Conservation (phyloP, 2,888 invertebrate genomes). For the Tribolium freemani region DNA sequence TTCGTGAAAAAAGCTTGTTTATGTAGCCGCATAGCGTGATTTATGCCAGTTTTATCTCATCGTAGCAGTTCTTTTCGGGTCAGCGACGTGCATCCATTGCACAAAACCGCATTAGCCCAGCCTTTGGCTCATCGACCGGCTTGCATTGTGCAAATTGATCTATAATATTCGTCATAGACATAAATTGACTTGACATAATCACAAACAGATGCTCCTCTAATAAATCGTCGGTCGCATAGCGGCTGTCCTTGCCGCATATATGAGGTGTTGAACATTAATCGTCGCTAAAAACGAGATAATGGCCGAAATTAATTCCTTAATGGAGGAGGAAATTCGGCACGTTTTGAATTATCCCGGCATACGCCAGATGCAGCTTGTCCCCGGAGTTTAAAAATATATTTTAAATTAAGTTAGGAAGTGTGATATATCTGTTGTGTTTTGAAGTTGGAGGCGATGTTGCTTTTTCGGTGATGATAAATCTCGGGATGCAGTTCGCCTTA, state of each 20-base stretch:
- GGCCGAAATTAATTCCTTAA: slow-evolving; percentile 35
- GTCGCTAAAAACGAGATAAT: slow-evolving; percentile 29
- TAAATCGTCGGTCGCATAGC: slow-evolving; percentile 35
- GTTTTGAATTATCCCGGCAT: slow-evolving; percentile 2
- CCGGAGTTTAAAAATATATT: slow-evolving; percentile 33
- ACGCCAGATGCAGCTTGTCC: slow-evolving; percentile 7
- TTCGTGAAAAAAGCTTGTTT: neutral
- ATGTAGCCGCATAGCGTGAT: neutral
- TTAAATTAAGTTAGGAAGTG: slow-evolving; percentile 42
- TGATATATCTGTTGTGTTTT: slow-evolving; percentile 43
- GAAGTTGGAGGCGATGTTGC: slow-evolving; percentile 42
- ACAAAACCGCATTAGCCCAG: slow-evolving; percentile 19
- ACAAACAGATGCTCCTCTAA: slow-evolving; percentile 42
- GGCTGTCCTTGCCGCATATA: slow-evolving; percentile 27
- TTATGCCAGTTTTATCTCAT: slow-evolving; percentile 20
- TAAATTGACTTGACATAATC: slow-evolving; percentile 45
- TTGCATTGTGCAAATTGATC: slow-evolving; percentile 39
- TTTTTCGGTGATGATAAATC: slow-evolving; percentile 36
- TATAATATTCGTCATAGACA: slow-evolving; percentile 42
- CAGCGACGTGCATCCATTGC: slow-evolving; percentile 5
- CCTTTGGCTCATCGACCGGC: slow-evolving; percentile 1
- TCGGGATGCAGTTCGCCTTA: slow-evolving; percentile 31
- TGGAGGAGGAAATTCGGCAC: slow-evolving; percentile 3
- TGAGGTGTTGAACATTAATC: slow-evolving; percentile 25
- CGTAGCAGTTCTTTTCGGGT: slow-evolving; percentile 6